Evolutionary conservation across 2,888 invertebrate species (phyloP), one percentile per base, ranked within the genome.

Genomic region (Acheta domesticus): DNA sequence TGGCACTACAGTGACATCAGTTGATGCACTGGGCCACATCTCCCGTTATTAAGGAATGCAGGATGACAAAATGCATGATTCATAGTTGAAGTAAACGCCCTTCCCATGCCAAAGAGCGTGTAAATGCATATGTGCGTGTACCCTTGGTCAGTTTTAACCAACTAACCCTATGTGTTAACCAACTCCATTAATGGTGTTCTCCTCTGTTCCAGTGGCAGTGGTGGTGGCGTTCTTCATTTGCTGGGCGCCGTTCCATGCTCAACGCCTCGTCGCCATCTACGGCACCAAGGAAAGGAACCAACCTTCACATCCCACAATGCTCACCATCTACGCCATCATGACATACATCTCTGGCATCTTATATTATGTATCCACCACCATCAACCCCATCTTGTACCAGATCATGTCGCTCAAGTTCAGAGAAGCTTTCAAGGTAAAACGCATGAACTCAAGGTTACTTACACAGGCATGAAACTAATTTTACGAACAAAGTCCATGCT

Each of bases 171-270:
- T 11, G 16, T 11, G 2, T 11, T 14, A 2, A 3, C 16, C 12
- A 16, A 11, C 20, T 74, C n/a, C 21, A 74, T 21, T 48, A 4
- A 21, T n/a, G 76, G 48, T 76, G 19, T 86, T 81, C 88, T 86
- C 81, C 88, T 89, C 81, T 91, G 94, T 94, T 84, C 95, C 96
- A 36, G 89, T 89, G 84, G 88, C 89, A 80, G 93, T 97, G 4
- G 97, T 97, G 80, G 94, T 96, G 84, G 96, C 96, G 1, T 95
- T 95, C 86, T 95, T 94, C 88, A 89, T 96, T 49, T 96, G 96
- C 87, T 95, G 95, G 95, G 95, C 94, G 0, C 97, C 98, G 1
- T 97, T 97, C 87, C 97, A 98, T 87, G 94, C 95, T 0, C 98
- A 98, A 86, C 89, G 98, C 16, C 90, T 98, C 78, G 90, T 96